These are phyloP conservation scores for Heterodera filipjevi DNA, from an alignment of 2,888 invertebrate genomes.

Conservation along the genomic window DNA sequence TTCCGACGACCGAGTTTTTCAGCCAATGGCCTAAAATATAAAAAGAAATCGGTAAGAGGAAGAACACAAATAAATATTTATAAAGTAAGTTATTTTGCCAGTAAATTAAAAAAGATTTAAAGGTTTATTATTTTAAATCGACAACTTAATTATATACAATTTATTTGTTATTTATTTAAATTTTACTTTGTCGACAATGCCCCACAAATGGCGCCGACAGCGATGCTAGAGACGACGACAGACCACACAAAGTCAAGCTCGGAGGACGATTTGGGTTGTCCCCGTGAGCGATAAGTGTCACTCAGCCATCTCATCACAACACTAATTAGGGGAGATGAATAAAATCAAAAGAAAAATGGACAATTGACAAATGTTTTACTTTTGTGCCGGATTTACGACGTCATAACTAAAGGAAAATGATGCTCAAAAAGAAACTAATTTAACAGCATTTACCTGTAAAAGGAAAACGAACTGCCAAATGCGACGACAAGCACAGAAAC, in stretches of 20 bases:
- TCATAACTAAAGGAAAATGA: conserved; percentile 34
- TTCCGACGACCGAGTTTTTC: conserved; percentile 66
- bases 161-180: neutral
- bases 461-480: conserved; percentile 63
- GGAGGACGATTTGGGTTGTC: conserved; percentile 36
- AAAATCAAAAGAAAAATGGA: neutral
- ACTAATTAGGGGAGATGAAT: conserved; percentile 6
- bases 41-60: no score
- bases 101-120: neutral
- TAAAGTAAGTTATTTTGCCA: no score
- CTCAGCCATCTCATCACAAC: conserved; percentile 55
- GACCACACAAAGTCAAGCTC: conserved; percentile 65
- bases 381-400: conserved; percentile 62
- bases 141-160: neutral
- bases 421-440: neutral
- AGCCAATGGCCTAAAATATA: conserved; percentile 59
- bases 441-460: conserved; percentile 48
- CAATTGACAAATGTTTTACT: conserved; percentile 39
- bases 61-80: no score
- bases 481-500: conserved; percentile 54
- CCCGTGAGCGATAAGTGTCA: conserved; percentile 54
- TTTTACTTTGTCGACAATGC: conserved; percentile 64
- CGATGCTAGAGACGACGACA: conserved; percentile 65
- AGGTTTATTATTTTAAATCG: neutral
- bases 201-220: conserved; percentile 60